Evolutionary conservation across 2,888 invertebrate species (phyloP).

Genomic region (Pardosa pseudoannulata): DNA sequence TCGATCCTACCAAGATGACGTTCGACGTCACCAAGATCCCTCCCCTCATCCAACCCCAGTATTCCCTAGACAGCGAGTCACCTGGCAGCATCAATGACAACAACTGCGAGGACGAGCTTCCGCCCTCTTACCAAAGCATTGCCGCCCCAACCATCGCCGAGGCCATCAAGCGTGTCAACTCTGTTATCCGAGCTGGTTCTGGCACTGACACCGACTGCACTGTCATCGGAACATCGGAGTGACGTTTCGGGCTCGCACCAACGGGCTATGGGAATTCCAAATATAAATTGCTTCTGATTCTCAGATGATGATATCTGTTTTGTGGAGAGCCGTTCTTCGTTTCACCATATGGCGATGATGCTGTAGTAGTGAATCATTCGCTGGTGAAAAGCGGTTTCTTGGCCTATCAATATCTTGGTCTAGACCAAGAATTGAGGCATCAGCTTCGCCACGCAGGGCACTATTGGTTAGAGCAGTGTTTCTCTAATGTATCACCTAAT

Average conservation of each 20-base stretch:
- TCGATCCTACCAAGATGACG: constrained; percentile 43
- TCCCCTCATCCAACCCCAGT: constrained; percentile 52
- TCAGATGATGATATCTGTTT: constrained; percentile 52
- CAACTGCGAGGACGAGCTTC: constrained; percentile 40
- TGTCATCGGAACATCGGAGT: constrained; percentile 62
- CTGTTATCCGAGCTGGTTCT: constrained; percentile 43
- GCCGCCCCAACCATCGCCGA: constrained; percentile 57
- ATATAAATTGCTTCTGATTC: constrained; percentile 58
- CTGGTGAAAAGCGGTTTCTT: constrained; percentile 67
- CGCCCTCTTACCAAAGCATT: constrained; percentile 56
- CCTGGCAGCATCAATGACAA: constrained; percentile 49
- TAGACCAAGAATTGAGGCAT: constrained; percentile 62
- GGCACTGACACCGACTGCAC: constrained; percentile 71
- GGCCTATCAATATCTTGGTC: constrained; percentile 65
- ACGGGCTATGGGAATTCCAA: constrained; percentile 28
- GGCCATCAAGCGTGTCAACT: constrained; percentile 60
- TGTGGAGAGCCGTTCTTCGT: constrained; percentile 54
- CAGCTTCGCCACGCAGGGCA: constrained; percentile 67
- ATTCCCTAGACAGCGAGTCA: constrained; percentile 57
- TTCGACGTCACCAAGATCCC: constrained; percentile 65
- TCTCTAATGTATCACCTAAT: constrained; percentile 66
- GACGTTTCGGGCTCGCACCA: constrained; percentile 34
- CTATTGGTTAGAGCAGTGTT: constrained; percentile 72
- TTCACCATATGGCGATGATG: constrained; percentile 62
- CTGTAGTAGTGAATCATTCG: constrained; percentile 68